Base-by-base conservation (phyloP, 2,888 invertebrate genomes). In the Tipula vernalis region DNA sequence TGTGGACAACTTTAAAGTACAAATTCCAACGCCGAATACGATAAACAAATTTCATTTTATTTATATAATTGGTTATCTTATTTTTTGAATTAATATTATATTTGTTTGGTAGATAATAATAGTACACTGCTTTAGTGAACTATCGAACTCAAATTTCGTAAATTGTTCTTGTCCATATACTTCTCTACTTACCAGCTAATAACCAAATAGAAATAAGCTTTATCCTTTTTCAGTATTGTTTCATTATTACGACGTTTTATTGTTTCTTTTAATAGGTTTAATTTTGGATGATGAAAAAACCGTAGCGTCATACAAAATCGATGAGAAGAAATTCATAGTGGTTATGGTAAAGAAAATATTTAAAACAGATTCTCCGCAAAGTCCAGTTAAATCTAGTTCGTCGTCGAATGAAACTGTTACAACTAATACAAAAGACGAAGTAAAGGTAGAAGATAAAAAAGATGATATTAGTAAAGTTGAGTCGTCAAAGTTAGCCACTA, bases 261-360 rank as follows among this genome's bases (percentile, higher is more conserved):
- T 86, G 42, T 36, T 3, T 42, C 36, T 28, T 8, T 47, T 42
- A 4, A 3, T 89, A 96, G 98, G 98, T 87, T 98, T 98, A 93
- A 98, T 99, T 90, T 93, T 99, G 89, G 94, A 94, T 88, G 98
- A 99, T 92, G 97, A 97, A 87, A 95, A 95, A 89, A 94, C 95
- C 88, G 92, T 99, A 88, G 94, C 94, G 88, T 96, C 96, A 89
- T 98, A 98, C 92, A 97, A 97, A 91, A 97, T 99, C 90, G 98
- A 98, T 91, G 98, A 98, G 91, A 98, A 97, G 92, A 99, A 98
- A 92, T 99, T 99, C 92, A 96, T 99, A 91, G 99, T 99, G 90
- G 96, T 99, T 88, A 98, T 99, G 98, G 96, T 97, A 88, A 96
- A 97, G 85, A 97, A 91, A 87, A n/a, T 42, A 84, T 12, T 39